Conservation (phyloP, 2,797 vertebrate species). For the Bradypodion pumilum region DNA sequence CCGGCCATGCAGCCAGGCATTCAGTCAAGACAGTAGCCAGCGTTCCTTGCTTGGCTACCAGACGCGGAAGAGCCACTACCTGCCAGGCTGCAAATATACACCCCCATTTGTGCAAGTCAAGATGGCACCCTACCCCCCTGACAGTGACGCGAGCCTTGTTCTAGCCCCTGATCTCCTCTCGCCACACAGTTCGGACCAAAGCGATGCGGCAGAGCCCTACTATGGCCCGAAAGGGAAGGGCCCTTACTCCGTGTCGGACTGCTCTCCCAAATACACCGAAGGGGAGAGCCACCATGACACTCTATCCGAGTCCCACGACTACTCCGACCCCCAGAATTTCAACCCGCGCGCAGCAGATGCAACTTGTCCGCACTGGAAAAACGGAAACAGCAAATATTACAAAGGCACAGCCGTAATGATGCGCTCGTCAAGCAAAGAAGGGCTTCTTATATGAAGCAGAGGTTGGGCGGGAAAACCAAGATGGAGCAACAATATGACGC, state of each 20-base stretch:
- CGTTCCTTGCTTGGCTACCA: slow-evolving; percentile 81
- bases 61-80: slow-evolving; percentile 70
- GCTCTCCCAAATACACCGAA: background rate
- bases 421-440: background rate
- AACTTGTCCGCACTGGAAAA: background rate
- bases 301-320: background rate
- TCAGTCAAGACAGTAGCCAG: slow-evolving; percentile 76
- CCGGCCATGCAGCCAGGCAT: slow-evolving; percentile 74
- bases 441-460: slow-evolving; percentile 11
- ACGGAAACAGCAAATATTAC: background rate
- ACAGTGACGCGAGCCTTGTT: background rate
- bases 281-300: background rate
- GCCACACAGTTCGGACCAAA: background rate
- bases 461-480: no score
- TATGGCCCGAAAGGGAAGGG: background rate
- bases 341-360: background rate
- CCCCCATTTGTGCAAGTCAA: slow-evolving; percentile 42
- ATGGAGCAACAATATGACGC: background rate
- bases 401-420: background rate
- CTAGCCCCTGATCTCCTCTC: background rate
- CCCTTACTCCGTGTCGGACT: rapidly evolving
- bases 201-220: background rate
- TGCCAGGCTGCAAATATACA: slow-evolving; percentile 65
- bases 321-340: background rate
- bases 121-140: background rate